phyloP scores from a whole-genome alignment of 1,140 invertebrate species.

The Phymorhynchus buccinoides region DNA sequence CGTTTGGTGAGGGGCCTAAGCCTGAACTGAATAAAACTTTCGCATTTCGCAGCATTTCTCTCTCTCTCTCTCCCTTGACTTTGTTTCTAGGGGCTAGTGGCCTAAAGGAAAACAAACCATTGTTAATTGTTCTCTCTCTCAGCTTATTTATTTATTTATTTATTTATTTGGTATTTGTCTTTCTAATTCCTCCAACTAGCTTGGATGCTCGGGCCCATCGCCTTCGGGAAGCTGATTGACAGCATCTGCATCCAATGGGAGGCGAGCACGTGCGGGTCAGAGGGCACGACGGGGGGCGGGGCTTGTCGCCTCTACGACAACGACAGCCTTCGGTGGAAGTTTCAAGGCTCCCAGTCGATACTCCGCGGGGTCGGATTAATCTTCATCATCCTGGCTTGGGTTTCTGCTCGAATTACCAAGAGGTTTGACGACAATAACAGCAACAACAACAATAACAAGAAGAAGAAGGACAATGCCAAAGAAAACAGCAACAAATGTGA shows the following conservation, averaged over 20 bases:
- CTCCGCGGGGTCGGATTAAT: background rate
- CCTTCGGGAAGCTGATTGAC: slow-evolving; percentile 53
- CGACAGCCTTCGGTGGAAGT: slow-evolving; percentile 32
- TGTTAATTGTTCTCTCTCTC: too few species aligned
- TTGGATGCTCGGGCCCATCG: slow-evolving; percentile 52
- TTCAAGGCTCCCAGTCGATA: slow-evolving; percentile 13
- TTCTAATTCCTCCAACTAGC: slow-evolving; percentile 31
- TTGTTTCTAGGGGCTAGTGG: too few species aligned
- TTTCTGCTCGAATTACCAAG: slow-evolving; percentile 12
- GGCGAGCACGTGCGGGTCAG: background rate
- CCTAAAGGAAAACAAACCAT: too few species aligned
- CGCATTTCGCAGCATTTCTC: too few species aligned
- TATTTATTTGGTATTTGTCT: too few species aligned
- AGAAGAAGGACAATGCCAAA: too few species aligned
- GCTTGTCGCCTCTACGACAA: slow-evolving; percentile 45
- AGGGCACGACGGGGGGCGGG: background rate
- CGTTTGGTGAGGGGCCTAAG: too few species aligned
- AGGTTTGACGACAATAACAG: background rate
- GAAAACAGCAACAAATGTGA: too few species aligned
- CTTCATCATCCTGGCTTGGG: background rate
- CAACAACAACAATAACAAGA: too few species aligned
- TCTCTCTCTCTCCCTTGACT: too few species aligned
- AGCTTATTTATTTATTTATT: too few species aligned
- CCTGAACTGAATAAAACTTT: too few species aligned
- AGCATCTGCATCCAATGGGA: slow-evolving; percentile 47